Evolutionary conservation across 2,113 vertebrate genomes (phyloP), one percentile per base, ranked within the genome.

Genomic region (Illadopsis cleaveri): DNA sequence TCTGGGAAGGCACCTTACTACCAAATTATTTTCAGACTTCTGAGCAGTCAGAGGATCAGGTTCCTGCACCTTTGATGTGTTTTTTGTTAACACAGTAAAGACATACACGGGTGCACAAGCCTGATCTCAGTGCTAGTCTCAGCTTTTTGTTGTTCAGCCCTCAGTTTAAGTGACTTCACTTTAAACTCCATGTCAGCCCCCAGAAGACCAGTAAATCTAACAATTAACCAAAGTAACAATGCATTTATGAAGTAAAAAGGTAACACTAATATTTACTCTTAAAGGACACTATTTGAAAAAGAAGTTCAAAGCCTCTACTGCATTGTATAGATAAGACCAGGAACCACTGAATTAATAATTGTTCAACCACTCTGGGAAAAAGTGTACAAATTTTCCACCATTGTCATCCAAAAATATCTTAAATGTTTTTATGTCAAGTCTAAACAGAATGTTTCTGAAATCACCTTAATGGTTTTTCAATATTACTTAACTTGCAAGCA

Each of bases 391-490:
- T 83, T 94, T 95, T 93, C 88, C 80, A 92, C n/a, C 65, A 75
- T 1, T 83, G 60, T 64, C n/a, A 92, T 96, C 76, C 88, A 95
- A 78, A 95, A 95, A 81, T 83, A 86, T 45, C 96, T 94, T 23
- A 81, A 81, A 90, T 70, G 37, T 30, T 92, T 94, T 87, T 75
- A 40, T 51, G 12, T 70, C 38, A 88, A 88, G 64, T 33, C 82
- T 90, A 86, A 96, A 78, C 37, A 94, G 68, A 93, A 64, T 1
- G 5, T 60, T 93, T 95, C 90, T 95, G 75, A 95, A 91, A 95
- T 70, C 82, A 88, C n/a, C 16, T 50, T 83, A 87, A 94, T 91
- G 84, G 89, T 91, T 96, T 96, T 96, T 97, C 88, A 91, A 51
- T 88, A 75, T 93, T 64, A 54, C 75, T 76, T 78, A 35, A 54